A percentile compares a stretch with the other conserved stretches of the same genome.
These are phyloP conservation scores for Phymastichus coffea DNA, from an alignment of 1,140 invertebrate genomes.

Conservation along the genomic window DNA sequence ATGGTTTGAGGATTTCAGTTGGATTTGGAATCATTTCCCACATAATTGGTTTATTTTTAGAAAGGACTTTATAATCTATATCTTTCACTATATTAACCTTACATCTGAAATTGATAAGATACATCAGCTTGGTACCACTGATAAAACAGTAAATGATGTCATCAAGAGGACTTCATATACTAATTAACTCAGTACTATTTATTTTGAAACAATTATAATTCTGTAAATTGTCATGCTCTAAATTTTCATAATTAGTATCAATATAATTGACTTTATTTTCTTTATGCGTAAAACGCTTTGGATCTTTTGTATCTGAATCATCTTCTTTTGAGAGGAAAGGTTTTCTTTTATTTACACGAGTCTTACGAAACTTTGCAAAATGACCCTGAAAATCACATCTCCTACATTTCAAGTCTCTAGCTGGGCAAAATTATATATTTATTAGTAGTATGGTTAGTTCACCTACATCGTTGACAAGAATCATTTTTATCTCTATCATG, in stretches of 20 bases:
- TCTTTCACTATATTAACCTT: constrained; percentile 16
- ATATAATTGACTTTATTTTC: not conserved
- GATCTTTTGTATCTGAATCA: not conserved
- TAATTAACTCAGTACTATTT: too few species aligned
- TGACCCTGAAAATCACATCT: not conserved
- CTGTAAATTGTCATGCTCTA: not conserved
- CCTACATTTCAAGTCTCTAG: not conserved
- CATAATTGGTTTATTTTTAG: constrained; percentile 7
- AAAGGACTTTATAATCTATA: not conserved
- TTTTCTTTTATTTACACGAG: not conserved
- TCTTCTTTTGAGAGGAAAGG: too few species aligned
- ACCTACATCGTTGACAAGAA: not conserved
- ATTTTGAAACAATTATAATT: too few species aligned
- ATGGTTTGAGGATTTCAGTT: constrained; percentile 15
- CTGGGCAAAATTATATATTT: not conserved
- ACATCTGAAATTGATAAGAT: constrained; percentile 18
- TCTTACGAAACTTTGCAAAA: not conserved
- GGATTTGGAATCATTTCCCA: not conserved
- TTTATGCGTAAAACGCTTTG: not conserved
- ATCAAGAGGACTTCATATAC: not conserved
- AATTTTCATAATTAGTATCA: not conserved
- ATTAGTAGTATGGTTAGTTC: not conserved
- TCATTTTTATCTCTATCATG: not conserved
- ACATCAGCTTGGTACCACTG: not conserved
- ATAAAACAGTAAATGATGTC: not conserved